A percentile compares a stretch with the other conserved stretches of the same genome.
Evolutionary conservation across 2,113 vertebrate species (phyloP).

Genomic region (Chinchilla lanigera): DNA sequence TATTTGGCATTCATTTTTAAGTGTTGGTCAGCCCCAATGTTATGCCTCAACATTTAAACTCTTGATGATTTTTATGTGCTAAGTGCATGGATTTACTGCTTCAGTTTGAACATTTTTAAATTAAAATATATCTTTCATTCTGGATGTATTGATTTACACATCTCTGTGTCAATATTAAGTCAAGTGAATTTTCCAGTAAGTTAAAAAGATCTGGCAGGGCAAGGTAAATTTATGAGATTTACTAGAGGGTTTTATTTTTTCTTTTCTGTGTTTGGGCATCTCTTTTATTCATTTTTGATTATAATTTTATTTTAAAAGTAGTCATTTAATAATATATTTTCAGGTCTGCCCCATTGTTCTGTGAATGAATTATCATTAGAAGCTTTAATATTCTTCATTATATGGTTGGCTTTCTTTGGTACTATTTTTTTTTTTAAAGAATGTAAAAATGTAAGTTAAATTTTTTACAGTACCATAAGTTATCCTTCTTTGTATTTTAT

Average conservation of each 20-base stretch:
- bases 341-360: background rate
- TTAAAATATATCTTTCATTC: conserved; percentile 99
- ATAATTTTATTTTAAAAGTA: conserved; percentile 73
- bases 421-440: conserved; percentile 14
- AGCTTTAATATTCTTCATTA: background rate
- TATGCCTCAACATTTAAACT: conserved; percentile 80
- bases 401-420: background rate
- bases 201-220: conserved; percentile 94
- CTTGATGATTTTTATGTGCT: conserved; percentile 89
- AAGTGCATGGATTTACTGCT: conserved; percentile 97
- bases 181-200: conserved; percentile 96
- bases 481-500: conserved; percentile 47
- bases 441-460: background rate
- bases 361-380: background rate
- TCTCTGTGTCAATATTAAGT: conserved; percentile 98
- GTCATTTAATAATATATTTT: conserved; percentile 22
- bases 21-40: conserved; percentile 75
- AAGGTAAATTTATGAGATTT: conserved; percentile 90
- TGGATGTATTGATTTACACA: conserved; percentile 97
- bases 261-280: conserved; percentile 77
- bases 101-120: conserved; percentile 97
- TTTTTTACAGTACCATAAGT: background rate
- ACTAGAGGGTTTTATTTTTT: conserved; percentile 79
- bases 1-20: conserved; percentile 50
- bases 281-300: conserved; percentile 75